Evolutionary conservation across 2,113 vertebrate genomes (phyloP), one percentile per base, ranked within the genome.

Genomic region (Dipodomys stephensi): DNA sequence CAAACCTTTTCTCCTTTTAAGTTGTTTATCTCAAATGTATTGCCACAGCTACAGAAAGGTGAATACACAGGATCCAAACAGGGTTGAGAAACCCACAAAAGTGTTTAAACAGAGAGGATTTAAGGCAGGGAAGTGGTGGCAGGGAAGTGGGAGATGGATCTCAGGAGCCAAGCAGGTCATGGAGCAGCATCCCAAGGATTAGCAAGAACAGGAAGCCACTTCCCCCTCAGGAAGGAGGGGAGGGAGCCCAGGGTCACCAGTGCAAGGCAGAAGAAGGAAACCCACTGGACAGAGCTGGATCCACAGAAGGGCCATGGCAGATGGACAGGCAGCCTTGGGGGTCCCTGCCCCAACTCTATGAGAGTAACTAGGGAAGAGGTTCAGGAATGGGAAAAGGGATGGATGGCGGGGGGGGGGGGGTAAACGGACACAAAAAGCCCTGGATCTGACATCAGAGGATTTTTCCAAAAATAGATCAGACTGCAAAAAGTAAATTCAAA

Each of bases 291-390:
- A 64, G 80, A 20, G 32, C 80, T 1, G 7, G 81, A 68, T 32
- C 4, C 27, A 27, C 49, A 35, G 83, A 65, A 84, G 15, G 49
- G 15, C 27, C 27, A 28, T 23, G 27, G n/a, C 62, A 69, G 3
- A 73, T 32, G 6, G 69, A 69, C 79, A 69, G 0, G 0, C 28
- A 32, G 22, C 18, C 2, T 32, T 15, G 60, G 11, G 27, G 1
- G 4, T 67, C 5, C 83, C 30, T 30, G 2, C 0, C 35, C 8
- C 8, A 7, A 7, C 22, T 39, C 44, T 30, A 10, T 16, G 2
- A 39, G 67, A 71, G 19, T 20, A 73, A 30, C 35, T 10, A 7
- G 49, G 64, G 5, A 80, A 85, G 44, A 6, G 4, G 12, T 9
- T 28, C 44, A 72, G 27, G 76, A 76, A n/a, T 12, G 44, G 80